Evolutionary conservation across 2,797 vertebrate species (phyloP), one percentile per base, ranked within the genome.

Genomic region (Brachyalestes nurse): DNA sequence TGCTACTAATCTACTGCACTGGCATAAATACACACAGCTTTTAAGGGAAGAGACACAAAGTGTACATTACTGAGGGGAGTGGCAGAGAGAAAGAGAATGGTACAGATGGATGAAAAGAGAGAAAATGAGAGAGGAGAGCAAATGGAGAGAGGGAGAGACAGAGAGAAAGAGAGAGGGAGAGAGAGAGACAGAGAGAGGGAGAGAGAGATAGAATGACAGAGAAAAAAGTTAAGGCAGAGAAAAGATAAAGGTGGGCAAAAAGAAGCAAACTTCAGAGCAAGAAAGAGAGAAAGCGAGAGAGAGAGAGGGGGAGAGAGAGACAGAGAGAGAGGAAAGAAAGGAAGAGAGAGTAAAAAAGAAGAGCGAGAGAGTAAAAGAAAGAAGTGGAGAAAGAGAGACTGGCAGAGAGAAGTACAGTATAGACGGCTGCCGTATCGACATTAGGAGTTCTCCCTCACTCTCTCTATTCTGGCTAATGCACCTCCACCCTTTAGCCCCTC

Each of bases 1-100:
- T 19, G 77, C 87, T 75, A 84, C 86, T 87, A 86, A 91, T 83
- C 87, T 64, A 86, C 83, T 80, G 88, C 87, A 88, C 84, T 85
- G 84, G 86, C 80, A 77, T 82, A 82, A 88, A 92, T 85, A 80
- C 57, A 78, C 28, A 71, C 51, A 86, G 61, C 84, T 89, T 80
- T 84, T 19, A 40, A 71, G 71, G 72, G 64, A 78, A 87, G 84
- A 84, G 75, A 82, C 55, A 82, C 85, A 75, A 79, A 51, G 75
- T 86, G 84, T 80, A 77, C 86, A 80, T 86, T 84, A 79, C 84
- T 67, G 74, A 77, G 74, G 8, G 66, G 83, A 84, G 23, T 82
- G 69, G 75, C 53, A 79, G 57, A 42, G 57, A 55, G 14, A 16
- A 10, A 23, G 23, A 3, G 58, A 7, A 21, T 4, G 58, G 10